These are phyloP conservation scores for Standfussiana lucernea DNA, from an alignment of 2,888 invertebrate species.

Conservation along the genomic window DNA sequence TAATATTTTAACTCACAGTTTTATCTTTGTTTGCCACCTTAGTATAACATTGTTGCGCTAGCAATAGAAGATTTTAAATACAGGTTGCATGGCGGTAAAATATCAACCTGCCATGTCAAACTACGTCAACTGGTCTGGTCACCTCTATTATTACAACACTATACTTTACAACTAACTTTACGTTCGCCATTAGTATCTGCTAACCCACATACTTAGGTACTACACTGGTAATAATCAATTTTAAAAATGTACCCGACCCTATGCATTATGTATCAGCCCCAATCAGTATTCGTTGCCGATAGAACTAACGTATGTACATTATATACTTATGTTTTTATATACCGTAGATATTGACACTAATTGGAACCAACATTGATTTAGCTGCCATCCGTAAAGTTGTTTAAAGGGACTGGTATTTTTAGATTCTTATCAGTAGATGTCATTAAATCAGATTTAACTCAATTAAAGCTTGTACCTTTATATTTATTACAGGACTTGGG, in stretches of 20 bases:
- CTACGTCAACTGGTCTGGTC: conserved; percentile 9
- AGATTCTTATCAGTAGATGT: conserved; percentile 52
- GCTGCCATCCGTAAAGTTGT: conserved; percentile 57
- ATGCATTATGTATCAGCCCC: conserved; percentile 66
- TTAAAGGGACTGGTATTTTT: conserved; percentile 51
- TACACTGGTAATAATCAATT: conserved; percentile 57
- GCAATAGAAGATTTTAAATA: conserved; percentile 21
- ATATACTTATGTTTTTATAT: conserved; percentile 57
- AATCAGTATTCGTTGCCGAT: conserved; percentile 62
- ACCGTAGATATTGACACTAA: conserved; percentile 65
- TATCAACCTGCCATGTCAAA: conserved; percentile 11
- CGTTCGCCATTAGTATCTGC: conserved; percentile 55
- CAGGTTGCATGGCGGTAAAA: not conserved
- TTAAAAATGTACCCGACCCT: conserved; percentile 54
- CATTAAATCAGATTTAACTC: conserved; percentile 37
- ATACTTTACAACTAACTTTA: conserved; percentile 33
- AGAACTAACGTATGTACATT: conserved; percentile 39
- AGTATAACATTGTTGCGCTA: not conserved
- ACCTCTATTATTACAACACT: conserved; percentile 39
- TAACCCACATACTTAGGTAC: conserved; percentile 59
- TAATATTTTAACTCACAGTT: not conserved
- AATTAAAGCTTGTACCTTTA: conserved; percentile 21
- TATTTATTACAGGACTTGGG: conserved; percentile 27
- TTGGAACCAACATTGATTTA: conserved; percentile 66
- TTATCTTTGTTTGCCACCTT: not conserved